Evolutionary conservation across 2,113 vertebrate genomes (phyloP), one percentile per base, ranked within the genome.

Genomic region (Apteryx owenii): DNA sequence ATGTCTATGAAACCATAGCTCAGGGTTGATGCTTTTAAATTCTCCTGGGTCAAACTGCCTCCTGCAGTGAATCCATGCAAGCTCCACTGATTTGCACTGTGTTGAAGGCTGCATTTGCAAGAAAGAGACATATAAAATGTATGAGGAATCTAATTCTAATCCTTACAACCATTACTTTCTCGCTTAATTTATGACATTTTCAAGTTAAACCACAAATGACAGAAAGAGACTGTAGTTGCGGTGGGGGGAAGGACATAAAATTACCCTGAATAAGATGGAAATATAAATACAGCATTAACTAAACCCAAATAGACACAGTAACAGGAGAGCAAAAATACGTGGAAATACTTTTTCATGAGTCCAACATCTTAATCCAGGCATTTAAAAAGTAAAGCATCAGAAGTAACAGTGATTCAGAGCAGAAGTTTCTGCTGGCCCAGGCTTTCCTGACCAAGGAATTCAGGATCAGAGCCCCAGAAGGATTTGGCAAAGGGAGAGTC

Each of bases 201-300:
- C 69, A 86, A 86, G 88, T 60, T 64, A 88, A 93, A 92, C 75
- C 50, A 58, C 72, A 78, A 42, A 10, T 70, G 8, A 70, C 18
- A 85, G 31, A 61, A 9, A 88, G 38, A 72, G 36, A 56, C 26
- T 46, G 79, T 1, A 20, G n/a, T 50, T 89, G n/a, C 31, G 64
- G 26, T 75, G 21, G 8, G 7, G 56, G 61, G 12, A 84, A 68
- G 33, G 46, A 62, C 50, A 53, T 20, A 51, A 84, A 81, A 31
- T 60, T 81, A 64, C 25, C 25, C 54, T 29, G 22, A 84, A 54
- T 12, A 54, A 44, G 46, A 53, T 9, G 29, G 72, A 96, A 93
- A 88, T 54, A 53, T 26, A 81, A 95, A 60, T 51, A 50, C 4
- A 75, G 33, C 1, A 0, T 69, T 75, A 71, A 77, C 28, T 72